Evolutionary conservation across 2,888 invertebrate species (phyloP).

Genomic region (Brassicogethes aeneus): DNA sequence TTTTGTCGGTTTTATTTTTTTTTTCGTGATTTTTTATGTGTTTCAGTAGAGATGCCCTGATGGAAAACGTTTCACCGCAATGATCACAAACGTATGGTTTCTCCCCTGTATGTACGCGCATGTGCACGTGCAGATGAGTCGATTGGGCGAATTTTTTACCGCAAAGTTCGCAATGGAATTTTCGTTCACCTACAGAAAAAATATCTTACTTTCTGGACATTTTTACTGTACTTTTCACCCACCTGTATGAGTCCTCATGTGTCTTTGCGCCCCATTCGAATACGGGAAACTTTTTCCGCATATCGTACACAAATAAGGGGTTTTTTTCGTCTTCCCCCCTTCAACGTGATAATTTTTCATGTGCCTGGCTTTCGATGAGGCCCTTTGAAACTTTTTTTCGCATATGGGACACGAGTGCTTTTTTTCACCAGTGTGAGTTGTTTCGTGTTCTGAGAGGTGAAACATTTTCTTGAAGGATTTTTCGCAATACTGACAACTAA

Average conservation of each 20-base stretch:
- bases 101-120: conserved; percentile 44
- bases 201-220: background rate
- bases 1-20: no score
- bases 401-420: conserved; percentile 30
- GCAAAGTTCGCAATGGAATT: conserved; percentile 37
- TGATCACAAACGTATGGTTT: conserved; percentile 44
- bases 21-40: conserved; percentile 23
- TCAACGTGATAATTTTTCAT: conserved; percentile 26
- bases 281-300: conserved; percentile 36
- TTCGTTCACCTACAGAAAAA: conserved; percentile 22
- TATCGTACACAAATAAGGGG: conserved; percentile 33
- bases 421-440: conserved; percentile 30
- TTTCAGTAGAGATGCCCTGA: conserved; percentile 29
- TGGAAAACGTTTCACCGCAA: conserved; percentile 37
- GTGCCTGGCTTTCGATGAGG: conserved; percentile 30
- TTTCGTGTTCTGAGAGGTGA: conserved; percentile 30
- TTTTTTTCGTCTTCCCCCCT: conserved; percentile 31
- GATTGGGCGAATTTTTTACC: conserved; percentile 36
- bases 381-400: conserved; percentile 28
- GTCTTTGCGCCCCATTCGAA: conserved; percentile 33
- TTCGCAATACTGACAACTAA: conserved; percentile 16
- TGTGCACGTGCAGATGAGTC: conserved; percentile 43
- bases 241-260: conserved; percentile 36
- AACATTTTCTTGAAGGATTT: conserved; percentile 29
- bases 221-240: conserved; percentile 29